phyloP scores from a whole-genome alignment of 2,113 vertebrate genomes.

The Phycodurus eques region DNA sequence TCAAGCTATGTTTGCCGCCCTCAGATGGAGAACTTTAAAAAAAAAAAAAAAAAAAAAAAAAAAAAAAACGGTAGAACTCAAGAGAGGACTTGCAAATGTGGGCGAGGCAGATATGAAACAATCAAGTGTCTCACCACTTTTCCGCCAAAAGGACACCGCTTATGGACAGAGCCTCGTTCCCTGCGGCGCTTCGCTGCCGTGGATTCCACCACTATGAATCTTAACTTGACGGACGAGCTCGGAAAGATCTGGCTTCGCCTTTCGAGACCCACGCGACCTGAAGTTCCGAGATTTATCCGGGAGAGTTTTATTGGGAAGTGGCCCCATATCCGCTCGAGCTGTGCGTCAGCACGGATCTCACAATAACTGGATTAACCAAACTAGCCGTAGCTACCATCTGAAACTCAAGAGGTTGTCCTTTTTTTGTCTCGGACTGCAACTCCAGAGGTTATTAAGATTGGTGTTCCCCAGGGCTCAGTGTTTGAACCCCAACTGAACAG shows the following conservation, averaged over 20 bases:
- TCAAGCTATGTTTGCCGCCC: conserved; percentile 91
- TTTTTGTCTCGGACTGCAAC: conserved; percentile 70
- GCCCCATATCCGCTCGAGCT: conserved; percentile 15
- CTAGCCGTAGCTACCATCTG: conserved; percentile 55
- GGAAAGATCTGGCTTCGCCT: background rate
- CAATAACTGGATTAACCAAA: conserved; percentile 69
- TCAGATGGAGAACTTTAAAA: conserved; percentile 87
- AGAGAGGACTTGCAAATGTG: background rate
- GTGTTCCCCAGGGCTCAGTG: conserved; percentile 41
- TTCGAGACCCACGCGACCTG: background rate
- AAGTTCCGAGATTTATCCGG: conserved; percentile 5
- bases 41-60: background rate
- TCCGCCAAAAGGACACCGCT: conserved; percentile 29
- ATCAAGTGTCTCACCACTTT: background rate
- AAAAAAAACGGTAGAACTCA: conserved; percentile 18
- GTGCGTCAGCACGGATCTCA: conserved; percentile 10
- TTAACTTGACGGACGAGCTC: background rate
- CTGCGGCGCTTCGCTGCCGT: conserved; percentile 14
- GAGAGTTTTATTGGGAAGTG: conserved; percentile 13
- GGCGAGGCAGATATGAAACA: conserved; percentile 24
- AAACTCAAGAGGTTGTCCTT: conserved; percentile 39
- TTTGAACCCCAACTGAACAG: conserved; percentile 26
- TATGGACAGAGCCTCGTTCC: conserved; percentile 6
- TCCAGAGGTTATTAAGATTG: conserved; percentile 26
- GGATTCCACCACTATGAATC: conserved; percentile 2